These are phyloP conservation scores for Formica exsecta DNA, from an alignment of 1,140 invertebrate genomes.

Conservation along the genomic window DNA sequence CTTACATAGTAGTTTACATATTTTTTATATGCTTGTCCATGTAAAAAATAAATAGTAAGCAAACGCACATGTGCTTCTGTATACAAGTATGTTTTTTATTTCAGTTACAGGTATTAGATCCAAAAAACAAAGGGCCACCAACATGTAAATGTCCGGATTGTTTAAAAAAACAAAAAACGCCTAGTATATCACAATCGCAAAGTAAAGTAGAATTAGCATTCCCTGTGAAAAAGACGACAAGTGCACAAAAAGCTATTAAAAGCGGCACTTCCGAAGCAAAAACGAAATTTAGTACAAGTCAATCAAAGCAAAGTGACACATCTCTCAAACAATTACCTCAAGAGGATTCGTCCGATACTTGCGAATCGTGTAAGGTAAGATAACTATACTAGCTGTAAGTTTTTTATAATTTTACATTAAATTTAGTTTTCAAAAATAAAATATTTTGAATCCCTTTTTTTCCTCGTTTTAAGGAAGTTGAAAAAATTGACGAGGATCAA, in stretches of 20 bases:
- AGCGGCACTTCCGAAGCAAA: constrained; percentile 63
- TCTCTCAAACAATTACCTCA: constrained; percentile 54
- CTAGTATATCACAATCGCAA: constrained; percentile 69
- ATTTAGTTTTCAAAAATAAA: constrained; percentile 36
- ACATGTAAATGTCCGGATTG: constrained; percentile 84
- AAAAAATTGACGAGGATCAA: constrained; percentile 66
- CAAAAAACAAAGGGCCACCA: constrained; percentile 83
- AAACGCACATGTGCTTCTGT: background rate
- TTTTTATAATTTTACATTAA: background rate
- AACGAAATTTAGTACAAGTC: constrained; percentile 53
- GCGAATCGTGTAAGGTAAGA: constrained; percentile 75
- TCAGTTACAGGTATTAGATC: constrained; percentile 84
- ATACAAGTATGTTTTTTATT: constrained; percentile 54
- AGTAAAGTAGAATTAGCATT: constrained; percentile 70
- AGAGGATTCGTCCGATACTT: constrained; percentile 71
- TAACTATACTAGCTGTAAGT: constrained; percentile 59
- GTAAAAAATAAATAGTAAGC: too few relatives aligned
- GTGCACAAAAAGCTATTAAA: constrained; percentile 66
- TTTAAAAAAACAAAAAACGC: constrained; percentile 77
- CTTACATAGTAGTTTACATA: background rate
- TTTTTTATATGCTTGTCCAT: background rate
- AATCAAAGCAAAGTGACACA: constrained; percentile 53
- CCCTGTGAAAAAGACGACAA: constrained; percentile 71
- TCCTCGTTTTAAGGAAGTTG: constrained; percentile 62
- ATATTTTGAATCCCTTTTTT: constrained; percentile 19